A percentile compares a stretch with the other conserved stretches of the same genome.
These are phyloP conservation scores for Onychomys arenicola DNA, from an alignment of 2,797 vertebrate species.

Conservation along the genomic window DNA sequence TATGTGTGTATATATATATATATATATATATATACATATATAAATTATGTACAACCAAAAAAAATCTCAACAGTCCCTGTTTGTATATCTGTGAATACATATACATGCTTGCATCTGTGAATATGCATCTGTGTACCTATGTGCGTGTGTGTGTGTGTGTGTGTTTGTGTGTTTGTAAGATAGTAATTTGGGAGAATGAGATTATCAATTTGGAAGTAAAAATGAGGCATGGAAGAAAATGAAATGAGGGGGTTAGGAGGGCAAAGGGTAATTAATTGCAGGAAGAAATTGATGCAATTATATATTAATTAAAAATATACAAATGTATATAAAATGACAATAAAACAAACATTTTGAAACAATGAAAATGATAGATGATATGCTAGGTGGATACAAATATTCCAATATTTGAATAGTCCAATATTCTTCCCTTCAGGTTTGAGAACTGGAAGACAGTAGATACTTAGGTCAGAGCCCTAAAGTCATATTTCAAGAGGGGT, in stretches of 20 bases:
- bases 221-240: neutral
- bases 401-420: neutral
- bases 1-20: too few relatives aligned
- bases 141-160: neutral
- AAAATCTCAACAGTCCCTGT: neutral
- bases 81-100: neutral
- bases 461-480: neutral
- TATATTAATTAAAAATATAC: neutral
- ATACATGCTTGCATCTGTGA: neutral
- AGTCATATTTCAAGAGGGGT: too few relatives aligned
- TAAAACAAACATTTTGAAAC: neutral
- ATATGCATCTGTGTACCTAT: neutral
- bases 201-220: neutral
- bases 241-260: neutral
- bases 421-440: too few relatives aligned
- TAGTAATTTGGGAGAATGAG: neutral
- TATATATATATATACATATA: too few relatives aligned
- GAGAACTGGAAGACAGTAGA: neutral
- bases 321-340: neutral
- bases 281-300: neutral
- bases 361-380: neutral
- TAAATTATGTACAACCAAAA: neutral
- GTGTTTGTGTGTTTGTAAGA: neutral
- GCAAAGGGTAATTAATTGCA: neutral
- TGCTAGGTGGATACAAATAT: neutral